phyloP scores from a whole-genome alignment of 1,140 invertebrate genomes.

The Mya arenaria region DNA sequence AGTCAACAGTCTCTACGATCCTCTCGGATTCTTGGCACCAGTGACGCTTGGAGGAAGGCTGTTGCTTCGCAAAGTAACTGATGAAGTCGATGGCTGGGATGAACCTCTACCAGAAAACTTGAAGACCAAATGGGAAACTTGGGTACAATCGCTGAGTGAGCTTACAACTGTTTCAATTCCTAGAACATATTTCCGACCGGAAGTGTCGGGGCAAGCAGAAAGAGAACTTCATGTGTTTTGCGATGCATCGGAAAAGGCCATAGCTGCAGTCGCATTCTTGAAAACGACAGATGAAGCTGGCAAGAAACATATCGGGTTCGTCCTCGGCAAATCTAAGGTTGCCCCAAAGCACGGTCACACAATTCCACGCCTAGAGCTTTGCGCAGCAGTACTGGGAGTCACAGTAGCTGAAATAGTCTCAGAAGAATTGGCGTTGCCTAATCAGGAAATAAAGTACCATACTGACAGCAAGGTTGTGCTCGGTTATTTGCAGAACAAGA shows the following conservation, averaged over 20 bases:
- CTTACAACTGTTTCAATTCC: slow-evolving; percentile 19
- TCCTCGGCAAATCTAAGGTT: slow-evolving; percentile 59
- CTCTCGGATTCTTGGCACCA: slow-evolving; percentile 57
- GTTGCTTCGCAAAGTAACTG: slow-evolving; percentile 61
- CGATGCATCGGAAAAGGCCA: slow-evolving; percentile 56
- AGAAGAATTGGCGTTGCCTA: slow-evolving; percentile 8
- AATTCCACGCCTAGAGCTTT: slow-evolving; percentile 57
- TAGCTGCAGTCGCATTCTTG: slow-evolving; percentile 43
- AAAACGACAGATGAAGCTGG: not conserved
- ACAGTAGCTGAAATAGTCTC: slow-evolving; percentile 39
- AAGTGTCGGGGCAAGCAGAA: not conserved
- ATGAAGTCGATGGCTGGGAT: slow-evolving; percentile 48
- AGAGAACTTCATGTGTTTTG: slow-evolving; percentile 49
- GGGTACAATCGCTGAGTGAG: not conserved
- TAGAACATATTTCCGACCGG: slow-evolving; percentile 12
- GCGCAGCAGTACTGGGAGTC: slow-evolving; percentile 49
- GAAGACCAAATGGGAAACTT: slow-evolving; percentile 1
- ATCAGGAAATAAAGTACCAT: not conserved
- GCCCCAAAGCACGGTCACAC: slow-evolving; percentile 50
- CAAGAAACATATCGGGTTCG: not conserved
- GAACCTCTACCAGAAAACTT: slow-evolving; percentile 32
- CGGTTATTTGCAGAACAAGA: slow-evolving; percentile 33
- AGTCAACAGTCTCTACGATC: slow-evolving; percentile 59
- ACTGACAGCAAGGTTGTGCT: slow-evolving; percentile 39
- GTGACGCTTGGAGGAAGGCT: slow-evolving; percentile 58